Evolutionary conservation across 1,140 invertebrate species (phyloP).

Genomic region (Ridgeia piscesae): DNA sequence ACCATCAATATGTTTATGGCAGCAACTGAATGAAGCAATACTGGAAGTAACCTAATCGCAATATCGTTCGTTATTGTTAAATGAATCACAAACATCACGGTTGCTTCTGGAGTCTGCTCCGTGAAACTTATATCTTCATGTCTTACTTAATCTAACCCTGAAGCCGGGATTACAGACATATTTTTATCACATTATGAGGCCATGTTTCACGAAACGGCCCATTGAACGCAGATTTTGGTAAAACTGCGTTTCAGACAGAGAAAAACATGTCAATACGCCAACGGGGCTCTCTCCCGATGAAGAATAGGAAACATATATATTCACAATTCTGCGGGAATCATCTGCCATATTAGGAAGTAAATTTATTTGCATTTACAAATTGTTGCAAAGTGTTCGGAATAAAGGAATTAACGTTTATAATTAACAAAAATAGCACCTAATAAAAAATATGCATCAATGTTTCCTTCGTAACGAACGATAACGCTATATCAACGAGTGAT

Average conservation of each 20-base stretch:
- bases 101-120: neutral
- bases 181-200: neutral
- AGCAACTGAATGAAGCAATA: neutral
- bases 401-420: too few relatives aligned
- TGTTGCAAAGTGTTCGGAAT: neutral
- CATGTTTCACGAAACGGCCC: neutral
- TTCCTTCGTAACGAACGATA: neutral
- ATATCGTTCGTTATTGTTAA: neutral
- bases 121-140: neutral
- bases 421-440: neutral
- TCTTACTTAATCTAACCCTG: neutral
- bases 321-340: too few relatives aligned
- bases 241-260: neutral
- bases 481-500: neutral
- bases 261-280: neutral
- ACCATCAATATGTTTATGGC: neutral
- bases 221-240: neutral
- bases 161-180: neutral
- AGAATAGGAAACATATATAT: too few relatives aligned
- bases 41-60: neutral
- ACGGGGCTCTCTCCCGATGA: neutral
- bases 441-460: neutral
- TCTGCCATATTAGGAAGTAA: too few relatives aligned
- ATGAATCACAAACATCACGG: neutral
- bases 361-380: too few relatives aligned